Percentiles rank a stretch among this genome's conserved stretches.
These are phyloP conservation scores for Falcunculus frontatus DNA, from an alignment of 2,113 vertebrate species.

Conservation along the genomic window DNA sequence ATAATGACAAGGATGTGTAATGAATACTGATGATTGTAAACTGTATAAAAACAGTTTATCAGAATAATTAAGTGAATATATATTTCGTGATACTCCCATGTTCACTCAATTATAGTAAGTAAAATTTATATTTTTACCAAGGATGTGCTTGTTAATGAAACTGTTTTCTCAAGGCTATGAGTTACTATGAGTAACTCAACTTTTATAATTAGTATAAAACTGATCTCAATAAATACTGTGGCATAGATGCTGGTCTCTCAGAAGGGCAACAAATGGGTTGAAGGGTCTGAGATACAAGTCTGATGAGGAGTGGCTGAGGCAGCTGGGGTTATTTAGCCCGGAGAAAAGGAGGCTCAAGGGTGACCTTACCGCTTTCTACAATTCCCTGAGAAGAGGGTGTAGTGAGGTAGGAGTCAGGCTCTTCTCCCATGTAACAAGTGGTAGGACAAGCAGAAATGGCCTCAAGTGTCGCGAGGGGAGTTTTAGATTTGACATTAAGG, in stretches of 20 bases:
- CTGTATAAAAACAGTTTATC: neutral
- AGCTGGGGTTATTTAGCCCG: rapidly evolving
- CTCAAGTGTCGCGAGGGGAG: neutral
- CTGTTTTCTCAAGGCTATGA: neutral
- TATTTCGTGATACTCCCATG: neutral
- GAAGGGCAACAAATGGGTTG: neutral
- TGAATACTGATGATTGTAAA: neutral
- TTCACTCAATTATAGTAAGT: neutral
- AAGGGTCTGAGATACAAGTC: neutral
- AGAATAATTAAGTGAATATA: neutral
- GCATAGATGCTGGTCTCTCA: neutral
- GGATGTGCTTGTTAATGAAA: neutral
- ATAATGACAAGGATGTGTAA: neutral
- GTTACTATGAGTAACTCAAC: neutral
- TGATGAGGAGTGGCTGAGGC: neutral
- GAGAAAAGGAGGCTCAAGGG: neutral
- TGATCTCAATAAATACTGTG: neutral
- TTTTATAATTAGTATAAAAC: neutral
- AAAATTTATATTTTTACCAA: neutral
- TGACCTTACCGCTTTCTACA: neutral
- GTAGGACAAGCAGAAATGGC: neutral
- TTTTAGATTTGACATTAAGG: neutral
- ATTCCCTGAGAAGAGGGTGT: rapidly evolving
- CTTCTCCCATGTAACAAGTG: neutral
- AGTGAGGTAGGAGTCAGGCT: no score